Base-by-base conservation (phyloP, 2,888 invertebrate species). In the Acronicta alni region DNA sequence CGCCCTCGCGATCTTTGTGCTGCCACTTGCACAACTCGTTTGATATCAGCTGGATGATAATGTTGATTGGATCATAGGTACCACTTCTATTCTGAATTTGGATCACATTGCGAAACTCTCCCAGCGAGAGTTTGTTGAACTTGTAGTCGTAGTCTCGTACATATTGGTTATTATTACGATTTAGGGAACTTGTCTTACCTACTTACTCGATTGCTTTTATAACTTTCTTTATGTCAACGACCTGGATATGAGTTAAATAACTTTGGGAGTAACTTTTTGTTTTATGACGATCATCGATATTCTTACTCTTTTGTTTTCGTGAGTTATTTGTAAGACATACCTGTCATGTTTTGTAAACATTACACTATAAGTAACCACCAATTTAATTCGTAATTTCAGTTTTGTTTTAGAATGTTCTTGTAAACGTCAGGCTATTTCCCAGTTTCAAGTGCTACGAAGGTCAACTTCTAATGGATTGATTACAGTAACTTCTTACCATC, bases 1-100 rank as follows among this genome's bases (percentile, higher is more conserved):
- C 88, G 90, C 89, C 90, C 90, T 89, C 84, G 85, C 91, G 91
- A 92, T 93, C 92, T 92, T 91, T 92, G 91, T 89, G 91, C 90
- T 88, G 89, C 82, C 86, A 89, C 91, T 93, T 93, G 92, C 92
- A 92, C 92, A 92, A 92, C 90, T 83, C 81, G 77, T 68, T 77
- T 83, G 85, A 86, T 92, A 93, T 92, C 92, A 93, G 92, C 91
- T 92, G 92, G 89, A 89, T 88, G 89, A 90, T 90, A 89, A 84
- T 85, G 83, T 79, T 77, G 84, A 88, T 85, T 86, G 77, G 77
- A 82, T 75, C 79, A 79, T 77, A 61, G 65, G 62, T 35, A 79
- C 79, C 81, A 80, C 77, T 72, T 81, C 73, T 72, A 72, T 67
- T 72, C 79, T 77, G 79, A 79, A 81, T 85, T 81, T 75, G 76